Evolutionary conservation across 2,797 vertebrate genomes (phyloP), one percentile per base, ranked within the genome.

Genomic region (Urophycis tenuis): DNA sequence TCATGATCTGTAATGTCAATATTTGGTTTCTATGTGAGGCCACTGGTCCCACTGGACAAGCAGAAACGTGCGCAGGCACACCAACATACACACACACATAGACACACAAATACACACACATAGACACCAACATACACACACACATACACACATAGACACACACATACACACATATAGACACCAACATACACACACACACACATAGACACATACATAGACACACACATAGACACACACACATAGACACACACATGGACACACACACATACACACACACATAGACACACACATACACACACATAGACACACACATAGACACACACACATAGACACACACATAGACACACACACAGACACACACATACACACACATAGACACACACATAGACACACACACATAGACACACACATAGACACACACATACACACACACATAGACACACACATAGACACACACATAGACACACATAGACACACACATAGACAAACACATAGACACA

Each of bases 1-100:
- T 80, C 35, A 77, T 87, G 87, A 90, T 92, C 89, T 92, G 89
- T 91, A 90, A 90, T 90, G 89, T 92, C 92, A 92, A 92, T 90
- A 91, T 88, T 90, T 81, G 87, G 89, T 87, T 74, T 80, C 35
- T 73, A 86, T 86, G 81, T 78, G 82, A 82, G 87, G 84, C 85
- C 30, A 25, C 60, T 25, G 60, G 60, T 64, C 60, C 60, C 60
- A 29, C n/a, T 0, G 22, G 30, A 33, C 60, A 35, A 34, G 22
- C 36, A 45, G 35, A 35, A 33, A 75, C 32, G 53, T 36, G 17
- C 19, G n/a, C 75, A 32, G 25, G 9, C 33, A 19, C 31, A 35
- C n/a, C n/a, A 41, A 53, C 53, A 67, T n/a, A 3, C 74, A 22
- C 30, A 9, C 31, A 64, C 64, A 69, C 64, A 69, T 25, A 67